Evolutionary conservation across 2,888 invertebrate species (phyloP).

Genomic region (Isoperla grammatica): DNA sequence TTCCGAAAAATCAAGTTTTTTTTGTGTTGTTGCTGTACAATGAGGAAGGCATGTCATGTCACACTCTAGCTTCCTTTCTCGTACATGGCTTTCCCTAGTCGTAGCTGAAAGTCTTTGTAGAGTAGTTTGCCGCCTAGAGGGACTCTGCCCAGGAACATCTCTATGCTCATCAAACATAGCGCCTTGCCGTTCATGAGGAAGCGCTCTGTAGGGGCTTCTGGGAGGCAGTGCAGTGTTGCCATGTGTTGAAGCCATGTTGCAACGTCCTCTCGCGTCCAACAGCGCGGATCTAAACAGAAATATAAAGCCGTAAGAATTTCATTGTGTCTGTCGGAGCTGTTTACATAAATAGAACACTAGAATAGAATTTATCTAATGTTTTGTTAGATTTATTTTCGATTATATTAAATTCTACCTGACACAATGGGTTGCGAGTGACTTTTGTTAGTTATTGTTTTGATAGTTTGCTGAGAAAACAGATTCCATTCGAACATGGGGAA

Average conservation of each 20-base stretch:
- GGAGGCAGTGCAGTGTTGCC: constrained; percentile 52
- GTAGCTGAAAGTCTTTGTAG: constrained; percentile 63
- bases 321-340: too few species aligned
- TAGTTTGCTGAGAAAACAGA: too few species aligned
- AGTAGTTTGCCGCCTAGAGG: constrained; percentile 62
- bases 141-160: constrained; percentile 67
- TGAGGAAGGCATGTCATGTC: constrained; percentile 26
- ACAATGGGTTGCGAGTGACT: too few species aligned
- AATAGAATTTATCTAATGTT: too few species aligned
- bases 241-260: constrained; percentile 59
- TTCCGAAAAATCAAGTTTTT: too few species aligned
- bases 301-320: background rate
- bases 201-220: constrained; percentile 52
- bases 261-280: constrained; percentile 66
- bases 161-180: constrained; percentile 67
- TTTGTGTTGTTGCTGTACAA: too few species aligned
- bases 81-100: constrained; percentile 63
- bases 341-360: too few species aligned
- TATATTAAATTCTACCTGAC: too few species aligned
- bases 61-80: constrained; percentile 38
- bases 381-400: too few species aligned
- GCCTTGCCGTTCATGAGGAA: constrained; percentile 80
- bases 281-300: constrained; percentile 58
- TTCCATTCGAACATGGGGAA: too few species aligned
- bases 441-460: too few species aligned